Conservation (phyloP, 2,888 invertebrate species). For the Pristionchus japonicus region DNA sequence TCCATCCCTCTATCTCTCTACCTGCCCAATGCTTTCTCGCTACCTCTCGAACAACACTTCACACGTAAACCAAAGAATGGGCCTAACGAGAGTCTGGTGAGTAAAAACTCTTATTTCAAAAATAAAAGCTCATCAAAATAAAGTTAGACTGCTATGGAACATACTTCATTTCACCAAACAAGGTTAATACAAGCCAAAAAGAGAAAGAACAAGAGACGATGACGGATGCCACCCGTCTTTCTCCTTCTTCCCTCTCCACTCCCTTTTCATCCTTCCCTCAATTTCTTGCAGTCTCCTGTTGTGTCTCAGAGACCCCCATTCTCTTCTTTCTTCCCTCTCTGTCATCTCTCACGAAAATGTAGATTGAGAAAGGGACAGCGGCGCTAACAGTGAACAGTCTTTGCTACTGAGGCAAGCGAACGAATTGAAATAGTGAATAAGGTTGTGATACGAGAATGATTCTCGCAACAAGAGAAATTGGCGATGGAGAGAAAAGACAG, state of each 20-base stretch:
- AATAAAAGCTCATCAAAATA: too few relatives aligned
- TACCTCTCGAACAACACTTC: not conserved
- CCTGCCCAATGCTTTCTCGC: slow-evolving; percentile 1
- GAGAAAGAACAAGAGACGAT: not conserved
- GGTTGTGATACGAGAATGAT: not conserved
- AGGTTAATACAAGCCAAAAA: not conserved
- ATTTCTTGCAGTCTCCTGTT: not conserved
- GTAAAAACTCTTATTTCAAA: not conserved
- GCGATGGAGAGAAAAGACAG: too few relatives aligned
- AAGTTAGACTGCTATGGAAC: too few relatives aligned
- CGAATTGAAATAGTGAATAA: not conserved
- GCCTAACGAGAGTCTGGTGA: not conserved
- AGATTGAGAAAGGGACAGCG: not conserved
- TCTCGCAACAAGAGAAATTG: not conserved
- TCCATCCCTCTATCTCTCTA: not conserved
- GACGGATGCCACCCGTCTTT: not conserved
- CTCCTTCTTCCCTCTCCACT: not conserved
- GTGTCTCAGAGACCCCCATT: not conserved
- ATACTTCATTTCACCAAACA: not conserved
- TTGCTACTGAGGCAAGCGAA: not conserved
- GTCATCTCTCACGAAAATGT: not conserved
- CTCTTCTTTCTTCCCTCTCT: not conserved
- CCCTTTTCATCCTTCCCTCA: not conserved
- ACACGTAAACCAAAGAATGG: not conserved
- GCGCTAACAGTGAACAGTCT: not conserved